These are phyloP conservation scores for Mimachlamys varia DNA, from an alignment of 2,888 invertebrate species.

Conservation along the genomic window DNA sequence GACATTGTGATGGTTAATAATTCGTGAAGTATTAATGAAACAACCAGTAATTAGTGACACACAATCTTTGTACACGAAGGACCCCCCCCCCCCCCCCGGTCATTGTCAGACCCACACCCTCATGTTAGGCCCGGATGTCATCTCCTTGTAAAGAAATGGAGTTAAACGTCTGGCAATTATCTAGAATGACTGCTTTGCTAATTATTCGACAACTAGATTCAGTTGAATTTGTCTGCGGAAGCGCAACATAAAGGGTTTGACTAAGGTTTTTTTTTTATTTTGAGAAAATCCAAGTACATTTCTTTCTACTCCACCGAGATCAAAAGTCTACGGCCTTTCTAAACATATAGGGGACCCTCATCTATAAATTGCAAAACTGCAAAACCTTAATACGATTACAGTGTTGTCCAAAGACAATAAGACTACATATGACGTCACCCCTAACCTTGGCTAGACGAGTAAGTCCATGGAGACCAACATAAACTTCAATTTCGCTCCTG, in stretches of 20 bases:
- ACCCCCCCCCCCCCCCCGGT: not conserved
- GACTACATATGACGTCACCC: not conserved
- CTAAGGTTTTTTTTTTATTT: not conserved
- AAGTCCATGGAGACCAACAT: slow-evolving; percentile 5
- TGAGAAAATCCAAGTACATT: slow-evolving; percentile 14
- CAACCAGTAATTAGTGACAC: not conserved
- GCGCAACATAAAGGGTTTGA: not conserved
- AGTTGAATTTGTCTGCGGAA: not conserved
- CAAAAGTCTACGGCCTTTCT: slow-evolving; percentile 9
- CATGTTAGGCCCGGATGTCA: not conserved
- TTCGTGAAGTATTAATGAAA: not conserved
- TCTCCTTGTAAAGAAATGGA: not conserved
- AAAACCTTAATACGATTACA: slow-evolving; percentile 11
- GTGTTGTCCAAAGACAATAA: slow-evolving; percentile 4
- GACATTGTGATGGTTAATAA: too few species aligned
- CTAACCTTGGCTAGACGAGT: slow-evolving; percentile 10
- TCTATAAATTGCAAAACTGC: slow-evolving; percentile 26
- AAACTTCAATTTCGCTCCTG: not conserved
- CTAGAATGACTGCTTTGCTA: not conserved
- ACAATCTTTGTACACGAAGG: not conserved
- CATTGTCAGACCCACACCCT: not conserved
- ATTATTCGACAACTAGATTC: not conserved
- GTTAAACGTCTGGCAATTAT: not conserved
- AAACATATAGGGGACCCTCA: slow-evolving; percentile 1
- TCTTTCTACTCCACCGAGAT: slow-evolving; percentile 4